phyloP scores from a whole-genome alignment of 2,797 vertebrate genomes.

The Etheostoma nigrum region DNA sequence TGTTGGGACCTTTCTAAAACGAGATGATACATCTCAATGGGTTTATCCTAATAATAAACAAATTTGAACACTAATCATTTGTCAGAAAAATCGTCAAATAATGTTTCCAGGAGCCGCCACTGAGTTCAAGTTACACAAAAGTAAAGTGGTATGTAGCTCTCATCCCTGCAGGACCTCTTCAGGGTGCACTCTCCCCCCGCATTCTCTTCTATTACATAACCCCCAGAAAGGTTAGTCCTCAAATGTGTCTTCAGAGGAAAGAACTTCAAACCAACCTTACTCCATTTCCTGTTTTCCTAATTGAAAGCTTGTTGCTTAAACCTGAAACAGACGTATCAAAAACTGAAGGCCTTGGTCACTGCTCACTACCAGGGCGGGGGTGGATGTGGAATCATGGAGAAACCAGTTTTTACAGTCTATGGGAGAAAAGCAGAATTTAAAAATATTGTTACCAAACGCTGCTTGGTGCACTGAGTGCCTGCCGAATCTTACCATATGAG shows the following conservation, averaged over 20 bases:
- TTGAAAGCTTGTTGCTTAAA: background rate
- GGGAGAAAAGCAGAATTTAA: no score
- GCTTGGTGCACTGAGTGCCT: background rate
- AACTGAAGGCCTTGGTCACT: background rate
- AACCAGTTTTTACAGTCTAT: no score
- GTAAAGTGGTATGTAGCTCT: background rate
- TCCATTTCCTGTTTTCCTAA: background rate
- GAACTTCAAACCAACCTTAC: background rate
- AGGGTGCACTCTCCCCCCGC: conserved; percentile 11
- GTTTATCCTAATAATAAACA: no score
- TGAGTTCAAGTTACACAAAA: background rate
- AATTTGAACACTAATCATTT: no score
- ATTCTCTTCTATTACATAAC: conserved; percentile 37
- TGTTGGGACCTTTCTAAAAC: no score
- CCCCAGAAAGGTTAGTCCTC: background rate
- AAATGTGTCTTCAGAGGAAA: background rate
- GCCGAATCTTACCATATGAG: background rate
- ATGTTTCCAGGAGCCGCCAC: no score
- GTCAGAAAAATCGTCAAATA: no score
- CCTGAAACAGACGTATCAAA: background rate
- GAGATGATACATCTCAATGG: no score
- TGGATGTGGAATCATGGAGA: background rate
- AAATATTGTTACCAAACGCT: no score
- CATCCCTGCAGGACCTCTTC: conserved; percentile 15
- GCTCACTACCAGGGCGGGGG: no score